A percentile compares a stretch with the other conserved stretches of the same genome.
Conservation (phyloP, 2,113 vertebrate species). For the Sceloporus undulatus region DNA sequence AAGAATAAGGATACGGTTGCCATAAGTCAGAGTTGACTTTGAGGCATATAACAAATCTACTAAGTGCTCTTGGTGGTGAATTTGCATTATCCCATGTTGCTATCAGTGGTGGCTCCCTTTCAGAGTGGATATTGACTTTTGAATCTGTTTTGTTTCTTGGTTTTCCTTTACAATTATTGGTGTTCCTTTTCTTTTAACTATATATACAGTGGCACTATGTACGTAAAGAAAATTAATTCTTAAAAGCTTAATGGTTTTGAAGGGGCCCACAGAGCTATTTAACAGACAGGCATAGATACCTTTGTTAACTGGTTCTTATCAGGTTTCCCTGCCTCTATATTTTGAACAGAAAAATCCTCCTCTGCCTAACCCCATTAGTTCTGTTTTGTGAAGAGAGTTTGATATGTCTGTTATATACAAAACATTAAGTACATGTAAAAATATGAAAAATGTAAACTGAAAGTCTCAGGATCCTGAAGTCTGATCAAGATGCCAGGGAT, state of each 20-base stretch:
- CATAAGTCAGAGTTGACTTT: too few relatives aligned
- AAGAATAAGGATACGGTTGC: background rate
- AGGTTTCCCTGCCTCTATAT: background rate
- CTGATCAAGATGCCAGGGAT: background rate
- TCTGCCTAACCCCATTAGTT: too few relatives aligned
- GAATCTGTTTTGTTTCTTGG: background rate
- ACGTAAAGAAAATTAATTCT: background rate
- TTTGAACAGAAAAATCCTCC: background rate
- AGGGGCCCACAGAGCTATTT: background rate
- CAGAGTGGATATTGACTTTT: background rate
- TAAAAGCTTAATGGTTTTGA: background rate
- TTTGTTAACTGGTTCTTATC: background rate
- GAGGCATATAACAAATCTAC: too few relatives aligned
- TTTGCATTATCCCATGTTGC: too few relatives aligned
- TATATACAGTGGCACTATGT: background rate
- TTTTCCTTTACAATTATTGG: background rate
- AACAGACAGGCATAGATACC: background rate
- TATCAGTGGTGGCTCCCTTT: background rate
- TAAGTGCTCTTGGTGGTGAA: too few relatives aligned
- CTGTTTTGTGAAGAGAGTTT: background rate
- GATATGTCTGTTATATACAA: background rate
- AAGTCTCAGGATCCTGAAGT: background rate
- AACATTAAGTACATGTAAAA: background rate
- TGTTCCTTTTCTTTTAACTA: background rate
- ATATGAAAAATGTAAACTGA: background rate